A percentile compares a stretch with the other conserved stretches of the same genome.
These are phyloP conservation scores for Vultur gryphus DNA, from an alignment of 2,797 vertebrate genomes.

Conservation along the genomic window DNA sequence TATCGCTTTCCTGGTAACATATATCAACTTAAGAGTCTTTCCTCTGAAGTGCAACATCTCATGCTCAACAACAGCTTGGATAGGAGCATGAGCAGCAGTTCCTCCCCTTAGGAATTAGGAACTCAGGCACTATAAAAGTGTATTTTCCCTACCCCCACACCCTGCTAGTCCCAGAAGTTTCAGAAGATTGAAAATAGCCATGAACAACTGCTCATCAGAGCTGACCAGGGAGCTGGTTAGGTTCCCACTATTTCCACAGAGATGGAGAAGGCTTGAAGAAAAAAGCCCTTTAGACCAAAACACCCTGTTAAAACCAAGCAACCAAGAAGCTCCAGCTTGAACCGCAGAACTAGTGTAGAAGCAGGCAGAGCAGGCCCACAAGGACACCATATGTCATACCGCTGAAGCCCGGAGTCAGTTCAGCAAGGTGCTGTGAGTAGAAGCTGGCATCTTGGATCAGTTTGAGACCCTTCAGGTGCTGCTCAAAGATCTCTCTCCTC, in stretches of 20 bases:
- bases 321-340: neutral
- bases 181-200: neutral
- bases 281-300: neutral
- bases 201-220: neutral
- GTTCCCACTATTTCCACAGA: neutral
- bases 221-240: neutral
- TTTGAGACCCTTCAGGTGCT: conserved; percentile 93
- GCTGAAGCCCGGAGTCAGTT: conserved; percentile 95
- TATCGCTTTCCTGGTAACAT: neutral
- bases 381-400: conserved; percentile 71
- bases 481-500: conserved; percentile 95
- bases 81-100: neutral
- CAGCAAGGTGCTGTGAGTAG: conserved; percentile 92
- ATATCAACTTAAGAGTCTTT: neutral
- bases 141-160: neutral
- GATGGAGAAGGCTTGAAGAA: neutral
- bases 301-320: neutral
- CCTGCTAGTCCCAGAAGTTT: neutral
- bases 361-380: neutral
- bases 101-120: neutral
- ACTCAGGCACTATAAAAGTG: neutral
- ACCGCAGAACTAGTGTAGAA: neutral
- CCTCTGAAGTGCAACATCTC: neutral
- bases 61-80: neutral
- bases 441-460: conserved; percentile 84